Base-by-base conservation (phyloP, 2,797 vertebrate genomes). In the Rhodeus uyekii region DNA sequence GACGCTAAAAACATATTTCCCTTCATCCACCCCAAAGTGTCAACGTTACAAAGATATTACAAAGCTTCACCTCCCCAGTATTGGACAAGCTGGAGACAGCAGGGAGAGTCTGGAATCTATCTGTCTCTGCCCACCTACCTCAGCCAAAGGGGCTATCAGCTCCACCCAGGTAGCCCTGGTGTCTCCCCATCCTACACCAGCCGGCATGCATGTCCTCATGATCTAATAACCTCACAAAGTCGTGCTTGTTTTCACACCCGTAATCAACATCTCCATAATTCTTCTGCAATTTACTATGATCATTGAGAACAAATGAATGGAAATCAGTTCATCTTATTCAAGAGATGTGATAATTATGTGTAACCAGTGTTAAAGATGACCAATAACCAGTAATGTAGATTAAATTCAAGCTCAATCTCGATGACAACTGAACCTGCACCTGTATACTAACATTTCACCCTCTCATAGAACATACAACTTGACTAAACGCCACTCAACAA, bases 91-190 rank as follows among this genome's bases (percentile, higher is more conserved):
- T 91, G 91, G 91, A 90, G 86, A 81, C 85, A 86, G 14, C 93
- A 92, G 89, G 89, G 87, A 1, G 88, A 92, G 86, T 89, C 84
- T 0, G 89, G 89, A 75, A 87, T 88, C 69, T 94, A 90, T 89
- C 91, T 91, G 2, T 93, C 93, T 65, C 89, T 93, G 3, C 93
- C 94, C 5, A 86, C 89, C n/a, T 90, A 90, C 86, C 86, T 92
- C 80, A 89, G 81, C 72, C 89, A 89, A 83, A 87, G 89, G 65
- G 85, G 81, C 12, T 34, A 65, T 71, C 89, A 86, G 85, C 86
- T 82, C 85, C 72, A 80, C 86, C 87, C 92, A 93, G 93, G 93
- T 93, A 92, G 83, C 88, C 86, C 71, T 78, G 61, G 72, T 39
- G 69, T 9, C 19, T 63, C 46, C 19, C n/a, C n/a, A 13, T 34